Evolutionary conservation across 2,113 vertebrate genomes (phyloP).

Genomic region (Nycticorax nycticorax): DNA sequence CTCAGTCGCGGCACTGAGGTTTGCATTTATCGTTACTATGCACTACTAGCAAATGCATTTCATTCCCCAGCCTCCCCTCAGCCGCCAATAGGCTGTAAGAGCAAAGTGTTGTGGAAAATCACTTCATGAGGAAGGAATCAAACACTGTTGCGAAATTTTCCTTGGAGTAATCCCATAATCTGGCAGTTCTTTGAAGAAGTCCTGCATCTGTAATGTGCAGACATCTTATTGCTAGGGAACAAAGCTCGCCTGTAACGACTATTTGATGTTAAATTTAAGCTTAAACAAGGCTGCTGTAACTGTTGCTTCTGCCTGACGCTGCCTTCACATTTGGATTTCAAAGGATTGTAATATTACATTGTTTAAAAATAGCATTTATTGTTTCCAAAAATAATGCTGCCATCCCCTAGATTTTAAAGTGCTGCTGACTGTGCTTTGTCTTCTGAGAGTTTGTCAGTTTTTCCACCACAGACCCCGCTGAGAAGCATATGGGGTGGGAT

Average conservation of each 20-base stretch:
- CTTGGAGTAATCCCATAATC: slow-evolving; percentile 13
- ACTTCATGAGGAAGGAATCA: slow-evolving; percentile 53
- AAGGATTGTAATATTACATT: neutral
- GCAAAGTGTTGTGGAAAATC: slow-evolving; percentile 54
- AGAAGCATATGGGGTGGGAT: neutral
- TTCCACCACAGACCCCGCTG: neutral
- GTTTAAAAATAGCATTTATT: slow-evolving; percentile 27
- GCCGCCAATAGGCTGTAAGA: neutral
- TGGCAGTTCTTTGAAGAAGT: slow-evolving; percentile 20
- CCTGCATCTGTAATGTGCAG: slow-evolving; percentile 10
- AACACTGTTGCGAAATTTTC: slow-evolving; percentile 26
- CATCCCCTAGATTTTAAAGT: neutral
- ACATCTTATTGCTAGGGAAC: slow-evolving; percentile 32
- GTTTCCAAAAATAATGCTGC: slow-evolving; percentile 12
- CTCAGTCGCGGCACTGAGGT: neutral
- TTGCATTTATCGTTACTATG: neutral
- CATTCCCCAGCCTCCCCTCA: neutral
- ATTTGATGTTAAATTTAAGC: neutral
- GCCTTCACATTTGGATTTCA: neutral
- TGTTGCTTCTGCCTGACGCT: neutral
- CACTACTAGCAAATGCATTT: neutral
- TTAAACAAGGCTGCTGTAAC: neutral
- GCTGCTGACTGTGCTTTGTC: neutral
- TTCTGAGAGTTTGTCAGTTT: slow-evolving; percentile 17
- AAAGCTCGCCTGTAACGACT: neutral